Evolutionary conservation across 1,140 invertebrate species (phyloP).

Genomic region (Cotesia vestalis): DNA sequence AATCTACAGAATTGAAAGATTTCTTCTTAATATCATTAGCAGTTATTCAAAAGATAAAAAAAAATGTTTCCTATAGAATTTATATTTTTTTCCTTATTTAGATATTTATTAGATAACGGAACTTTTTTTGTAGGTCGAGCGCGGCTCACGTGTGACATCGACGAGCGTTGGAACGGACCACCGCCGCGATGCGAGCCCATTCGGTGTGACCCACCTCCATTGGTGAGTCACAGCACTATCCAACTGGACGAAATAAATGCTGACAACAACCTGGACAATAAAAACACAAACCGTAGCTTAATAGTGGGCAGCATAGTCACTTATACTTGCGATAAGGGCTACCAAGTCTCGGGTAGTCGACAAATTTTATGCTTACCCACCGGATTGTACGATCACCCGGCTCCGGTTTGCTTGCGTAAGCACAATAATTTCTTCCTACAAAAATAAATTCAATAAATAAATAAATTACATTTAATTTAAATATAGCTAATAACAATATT

Average conservation of each 20-base stretch:
- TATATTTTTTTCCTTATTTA: constrained; percentile 3
- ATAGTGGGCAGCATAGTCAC: constrained; percentile 76
- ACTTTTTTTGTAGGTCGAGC: constrained; percentile 69
- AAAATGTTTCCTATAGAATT: not conserved
- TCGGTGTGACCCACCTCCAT: constrained; percentile 77
- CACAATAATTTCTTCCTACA: constrained; percentile 32
- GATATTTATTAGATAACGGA: constrained; percentile 11
- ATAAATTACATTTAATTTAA: not conserved
- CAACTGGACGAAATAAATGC: constrained; percentile 66
- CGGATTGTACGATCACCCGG: constrained; percentile 80
- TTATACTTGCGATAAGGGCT: constrained; percentile 80
- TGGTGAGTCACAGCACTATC: constrained; percentile 77
- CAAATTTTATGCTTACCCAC: constrained; percentile 77
- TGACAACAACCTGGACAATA: constrained; percentile 39
- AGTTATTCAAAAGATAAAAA: too few species aligned
- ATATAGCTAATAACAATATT: not conserved
- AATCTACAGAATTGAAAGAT: too few species aligned
- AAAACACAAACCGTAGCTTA: constrained; percentile 67
- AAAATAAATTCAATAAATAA: not conserved
- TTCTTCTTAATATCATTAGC: too few species aligned
- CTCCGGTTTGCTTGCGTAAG: constrained; percentile 78
- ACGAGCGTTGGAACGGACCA: constrained; percentile 93
- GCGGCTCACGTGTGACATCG: constrained; percentile 87
- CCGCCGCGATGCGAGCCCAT: constrained; percentile 87
- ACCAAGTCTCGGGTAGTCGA: constrained; percentile 74